These are phyloP conservation scores for Prenolepis imparis DNA, from an alignment of 2,888 invertebrate species.

Conservation along the genomic window DNA sequence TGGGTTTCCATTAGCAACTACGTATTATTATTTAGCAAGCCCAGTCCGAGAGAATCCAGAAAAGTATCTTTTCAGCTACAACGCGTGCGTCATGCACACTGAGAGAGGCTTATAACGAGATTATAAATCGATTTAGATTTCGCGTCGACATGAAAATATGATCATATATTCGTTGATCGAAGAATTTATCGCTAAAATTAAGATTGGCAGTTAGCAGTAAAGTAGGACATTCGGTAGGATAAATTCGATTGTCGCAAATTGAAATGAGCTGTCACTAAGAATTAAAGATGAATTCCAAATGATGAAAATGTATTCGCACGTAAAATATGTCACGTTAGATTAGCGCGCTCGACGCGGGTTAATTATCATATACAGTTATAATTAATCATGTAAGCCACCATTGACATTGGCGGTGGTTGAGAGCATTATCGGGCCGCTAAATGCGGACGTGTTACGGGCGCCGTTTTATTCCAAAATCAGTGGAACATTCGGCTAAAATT, in stretches of 20 bases:
- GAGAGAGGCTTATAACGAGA: neutral
- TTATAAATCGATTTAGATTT: constrained; percentile 6
- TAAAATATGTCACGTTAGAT: constrained; percentile 10
- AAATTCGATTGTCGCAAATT: constrained; percentile 30
- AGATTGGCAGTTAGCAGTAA: constrained; percentile 33
- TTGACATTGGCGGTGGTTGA: constrained; percentile 44
- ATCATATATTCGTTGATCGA: constrained; percentile 1
- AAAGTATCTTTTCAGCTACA: constrained; percentile 69
- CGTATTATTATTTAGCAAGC: constrained; percentile 76
- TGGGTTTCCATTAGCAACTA: constrained; percentile 77
- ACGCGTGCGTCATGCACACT: constrained; percentile 20
- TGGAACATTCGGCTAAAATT: constrained; percentile 41
- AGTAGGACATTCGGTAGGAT: constrained; percentile 17
- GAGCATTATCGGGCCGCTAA: constrained; percentile 44
- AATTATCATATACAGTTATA: constrained; percentile 47
- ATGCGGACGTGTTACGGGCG: constrained; percentile 39
- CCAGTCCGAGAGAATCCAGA: constrained; percentile 69
- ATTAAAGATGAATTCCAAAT: constrained; percentile 18
- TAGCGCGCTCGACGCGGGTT: constrained; percentile 5
- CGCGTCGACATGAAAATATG: neutral
- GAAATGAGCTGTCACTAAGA: neutral
- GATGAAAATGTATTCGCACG: constrained; percentile 32
- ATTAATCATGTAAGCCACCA: constrained; percentile 36
- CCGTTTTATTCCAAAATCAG: constrained; percentile 38
- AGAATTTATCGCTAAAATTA: constrained; percentile 32